These are phyloP conservation scores for Peromyscus aztecus DNA, from an alignment of 2,797 vertebrate genomes.

Conservation along the genomic window DNA sequence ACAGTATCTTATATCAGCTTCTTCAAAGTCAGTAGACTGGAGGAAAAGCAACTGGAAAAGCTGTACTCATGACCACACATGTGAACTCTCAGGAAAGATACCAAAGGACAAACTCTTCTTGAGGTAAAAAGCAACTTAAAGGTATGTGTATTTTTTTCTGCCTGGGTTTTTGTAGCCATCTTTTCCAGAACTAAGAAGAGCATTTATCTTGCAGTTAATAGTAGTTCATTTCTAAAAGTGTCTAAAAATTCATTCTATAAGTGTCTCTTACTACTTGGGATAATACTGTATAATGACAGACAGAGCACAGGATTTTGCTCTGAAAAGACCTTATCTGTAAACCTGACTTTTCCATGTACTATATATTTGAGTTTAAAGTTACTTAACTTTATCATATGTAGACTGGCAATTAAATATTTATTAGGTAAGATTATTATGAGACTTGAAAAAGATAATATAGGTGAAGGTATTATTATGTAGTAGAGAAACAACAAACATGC, in stretches of 20 bases:
- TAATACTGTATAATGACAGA: background rate
- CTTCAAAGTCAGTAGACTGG: conserved; percentile 91
- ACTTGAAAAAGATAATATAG: background rate
- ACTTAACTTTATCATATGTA: background rate
- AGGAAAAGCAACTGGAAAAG: conserved; percentile 89
- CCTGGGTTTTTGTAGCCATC: background rate
- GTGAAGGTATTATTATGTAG: background rate
- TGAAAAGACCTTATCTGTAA: background rate
- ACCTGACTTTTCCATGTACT: background rate
- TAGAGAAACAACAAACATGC: background rate
- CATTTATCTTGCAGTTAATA: background rate
- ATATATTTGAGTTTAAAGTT: background rate
- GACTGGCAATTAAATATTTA: background rate
- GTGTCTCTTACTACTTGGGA: background rate
- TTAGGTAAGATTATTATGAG: background rate
- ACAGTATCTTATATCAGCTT: conserved; percentile 94
- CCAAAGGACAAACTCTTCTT: conserved; percentile 92
- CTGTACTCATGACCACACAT: conserved; percentile 91
- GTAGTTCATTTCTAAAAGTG: background rate
- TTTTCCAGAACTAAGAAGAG: background rate
- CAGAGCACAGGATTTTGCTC: background rate
- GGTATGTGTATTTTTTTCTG: conserved; percentile 86
- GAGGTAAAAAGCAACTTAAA: conserved; percentile 89
- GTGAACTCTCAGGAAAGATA: conserved; percentile 90
- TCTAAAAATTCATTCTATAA: background rate